Base-by-base conservation (phyloP, 2,797 vertebrate species). In the Epinephelus coioides region DNA sequence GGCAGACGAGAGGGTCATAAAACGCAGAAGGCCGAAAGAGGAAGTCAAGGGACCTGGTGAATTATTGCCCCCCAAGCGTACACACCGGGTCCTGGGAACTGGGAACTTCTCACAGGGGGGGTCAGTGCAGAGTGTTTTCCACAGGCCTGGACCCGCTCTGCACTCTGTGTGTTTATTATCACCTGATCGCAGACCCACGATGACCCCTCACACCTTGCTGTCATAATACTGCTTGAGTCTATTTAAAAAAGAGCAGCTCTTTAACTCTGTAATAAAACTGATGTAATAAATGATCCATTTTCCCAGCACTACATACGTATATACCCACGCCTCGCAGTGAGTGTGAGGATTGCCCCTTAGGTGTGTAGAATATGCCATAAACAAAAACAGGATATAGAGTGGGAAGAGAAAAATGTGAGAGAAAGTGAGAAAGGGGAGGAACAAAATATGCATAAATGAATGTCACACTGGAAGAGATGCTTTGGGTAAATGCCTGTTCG, bases 11-110 rank as follows among this genome's bases (percentile, higher is more conserved):
- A 78, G 73, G 85, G 85, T 89, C 88, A 90, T 96, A 96, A 96
- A 96, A 92, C 44, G 65, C 82, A 78, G 79, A 86, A 84, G 88
- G 85, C 84, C 63, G 78, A 96, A 96, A 95, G 96, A 93, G 96
- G 95, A 96, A 96, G 94, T 96, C 82, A 74, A 87, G 75, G 86
- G 88, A 93, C 73, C 85, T 69, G 34, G 76, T 94, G 92, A 95
- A 91, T 96, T 96, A 96, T 96, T 95, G 86, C 92, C 91, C 87
- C 89, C 80, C 83, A 90, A 92, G 88, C 92, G 86, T 91, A 95
- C 94, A 95, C 92, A 95, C 64, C 40, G 81, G 88, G 91, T 89
- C 95, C 93, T 96, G 96, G 94, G 95, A 96, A 96, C 92, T 40
- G 74, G 77, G 83, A 89, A 77, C 88, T 93, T 94, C 93, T 94